Conservation (phyloP, 2,888 invertebrate species). For the Chorisops tibialis region DNA sequence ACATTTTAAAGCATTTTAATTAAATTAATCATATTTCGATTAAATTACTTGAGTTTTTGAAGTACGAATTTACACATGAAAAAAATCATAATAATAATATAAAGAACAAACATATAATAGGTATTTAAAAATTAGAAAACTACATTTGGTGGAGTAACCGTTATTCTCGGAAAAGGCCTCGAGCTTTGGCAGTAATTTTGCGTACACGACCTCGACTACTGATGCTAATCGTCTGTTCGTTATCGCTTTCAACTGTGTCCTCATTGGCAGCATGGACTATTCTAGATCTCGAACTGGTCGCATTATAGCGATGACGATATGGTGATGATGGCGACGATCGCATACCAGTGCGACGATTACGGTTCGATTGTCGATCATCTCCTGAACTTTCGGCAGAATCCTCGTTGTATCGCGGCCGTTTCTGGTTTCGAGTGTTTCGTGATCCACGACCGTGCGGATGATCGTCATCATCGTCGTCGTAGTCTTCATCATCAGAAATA, state of each 20-base stretch:
- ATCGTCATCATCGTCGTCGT: conserved; percentile 36
- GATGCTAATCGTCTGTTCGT: conserved; percentile 55
- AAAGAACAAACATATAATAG: not conserved
- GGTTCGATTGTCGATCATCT: conserved; percentile 35
- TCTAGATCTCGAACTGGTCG: conserved; percentile 10
- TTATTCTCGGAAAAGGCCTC: conserved; percentile 58
- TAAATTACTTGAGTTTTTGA: conserved; percentile 18
- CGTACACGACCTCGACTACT: conserved; percentile 83
- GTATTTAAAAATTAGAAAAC: conserved; percentile 21
- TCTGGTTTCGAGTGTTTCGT: conserved; percentile 46
- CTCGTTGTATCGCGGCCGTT: conserved; percentile 59
- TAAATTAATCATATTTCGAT: conserved; percentile 19
- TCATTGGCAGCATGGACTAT: conserved; percentile 31
- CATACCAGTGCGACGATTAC: conserved; percentile 27
- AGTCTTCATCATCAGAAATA: conserved; percentile 43
- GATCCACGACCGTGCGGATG: conserved; percentile 19
- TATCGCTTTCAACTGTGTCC: conserved; percentile 40
- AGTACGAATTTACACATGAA: conserved; percentile 16
- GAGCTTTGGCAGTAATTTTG: conserved; percentile 75
- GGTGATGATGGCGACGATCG: conserved; percentile 23
- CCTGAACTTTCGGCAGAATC: conserved; percentile 57
- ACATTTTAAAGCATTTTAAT: conserved; percentile 18
- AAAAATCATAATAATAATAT: conserved; percentile 6
- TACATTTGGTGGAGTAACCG: conserved; percentile 29
- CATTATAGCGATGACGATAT: conserved; percentile 17